A percentile compares a stretch with the other conserved stretches of the same genome.
phyloP scores from a whole-genome alignment of 2,888 invertebrate species.

The Agrotis segetum region DNA sequence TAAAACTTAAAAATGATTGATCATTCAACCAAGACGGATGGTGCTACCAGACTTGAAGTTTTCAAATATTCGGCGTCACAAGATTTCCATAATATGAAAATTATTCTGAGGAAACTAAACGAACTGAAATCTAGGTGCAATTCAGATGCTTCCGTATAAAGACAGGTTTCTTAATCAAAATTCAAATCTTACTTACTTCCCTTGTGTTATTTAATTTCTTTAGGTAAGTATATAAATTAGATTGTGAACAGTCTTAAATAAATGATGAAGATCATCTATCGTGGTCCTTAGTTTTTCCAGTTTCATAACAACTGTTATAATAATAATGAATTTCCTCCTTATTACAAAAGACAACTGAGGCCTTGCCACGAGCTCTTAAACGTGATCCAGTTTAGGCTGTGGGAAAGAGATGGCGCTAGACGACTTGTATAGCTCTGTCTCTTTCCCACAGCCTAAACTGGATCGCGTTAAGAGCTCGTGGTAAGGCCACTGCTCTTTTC shows the following conservation, averaged over 20 bases:
- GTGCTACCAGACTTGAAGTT: slow-evolving; percentile 5
- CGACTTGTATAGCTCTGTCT: no score
- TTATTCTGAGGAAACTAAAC: slow-evolving; percentile 6
- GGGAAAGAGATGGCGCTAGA: no score
- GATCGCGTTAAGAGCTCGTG: no score
- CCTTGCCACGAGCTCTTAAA: no score
- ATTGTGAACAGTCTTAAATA: slow-evolving; percentile 1
- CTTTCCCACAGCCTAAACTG: no score
- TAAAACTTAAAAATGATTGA: slow-evolving; percentile 5
- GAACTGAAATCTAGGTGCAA: slow-evolving; percentile 12
- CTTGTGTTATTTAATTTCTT: no score
- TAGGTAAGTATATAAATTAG: not conserved
- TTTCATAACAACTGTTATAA: no score
- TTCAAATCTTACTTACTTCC: not conserved
- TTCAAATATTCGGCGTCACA: slow-evolving; percentile 17
- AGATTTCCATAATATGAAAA: slow-evolving; percentile 29
- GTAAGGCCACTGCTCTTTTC: no score
- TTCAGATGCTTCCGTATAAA: slow-evolving; percentile 2
- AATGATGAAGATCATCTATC: not conserved
- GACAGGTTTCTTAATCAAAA: not conserved
- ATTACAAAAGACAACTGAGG: no score
- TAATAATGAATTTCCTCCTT: no score
- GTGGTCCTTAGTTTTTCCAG: not conserved
- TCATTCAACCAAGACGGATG: slow-evolving; percentile 5
- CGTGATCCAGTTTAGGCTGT: no score